phyloP scores from a whole-genome alignment of 2,797 vertebrate species.

The Ambastaia sidthimunki region DNA sequence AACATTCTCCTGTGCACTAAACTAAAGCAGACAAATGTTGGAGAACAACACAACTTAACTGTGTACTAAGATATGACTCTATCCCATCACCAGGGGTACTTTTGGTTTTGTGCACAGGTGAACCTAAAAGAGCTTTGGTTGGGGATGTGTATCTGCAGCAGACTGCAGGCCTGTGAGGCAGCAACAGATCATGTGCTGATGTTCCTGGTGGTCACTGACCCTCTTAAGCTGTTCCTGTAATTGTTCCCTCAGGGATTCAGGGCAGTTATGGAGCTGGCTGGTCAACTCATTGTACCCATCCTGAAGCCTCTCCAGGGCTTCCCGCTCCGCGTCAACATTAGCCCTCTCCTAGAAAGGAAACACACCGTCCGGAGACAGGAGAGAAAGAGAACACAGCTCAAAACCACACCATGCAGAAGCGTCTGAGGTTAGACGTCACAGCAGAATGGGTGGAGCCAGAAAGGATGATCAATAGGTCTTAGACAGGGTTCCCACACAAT shows the following conservation, averaged over 20 bases:
- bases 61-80: too few relatives aligned
- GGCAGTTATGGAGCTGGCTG: constrained; percentile 97
- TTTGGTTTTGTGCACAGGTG: not conserved
- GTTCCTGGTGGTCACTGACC: constrained; percentile 84
- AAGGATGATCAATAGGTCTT: constrained; percentile 19
- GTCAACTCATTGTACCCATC: constrained; percentile 90
- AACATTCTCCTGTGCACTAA: constrained; percentile 25
- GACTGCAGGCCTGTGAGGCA: constrained; percentile 1
- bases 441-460: constrained; percentile 48
- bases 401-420: constrained; percentile 74
- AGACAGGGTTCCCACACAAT: not conserved
- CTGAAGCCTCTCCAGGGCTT: constrained; percentile 90
- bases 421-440: constrained; percentile 57
- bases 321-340: constrained; percentile 92
- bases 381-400: constrained; percentile 66
- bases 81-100: constrained; percentile 1
- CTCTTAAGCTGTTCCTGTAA: constrained; percentile 93
- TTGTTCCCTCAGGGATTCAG: constrained; percentile 94
- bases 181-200: constrained; percentile 53
- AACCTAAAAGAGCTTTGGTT: constrained; percentile 7
- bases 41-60: too few relatives aligned
- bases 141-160: not conserved
- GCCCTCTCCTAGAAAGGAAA: constrained; percentile 90
- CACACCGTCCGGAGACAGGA: constrained; percentile 60
- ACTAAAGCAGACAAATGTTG: constrained; percentile 33